Evolutionary conservation across 2,888 invertebrate genomes (phyloP), one percentile per base, ranked within the genome.

Genomic region (Diadegma fenestrale): DNA sequence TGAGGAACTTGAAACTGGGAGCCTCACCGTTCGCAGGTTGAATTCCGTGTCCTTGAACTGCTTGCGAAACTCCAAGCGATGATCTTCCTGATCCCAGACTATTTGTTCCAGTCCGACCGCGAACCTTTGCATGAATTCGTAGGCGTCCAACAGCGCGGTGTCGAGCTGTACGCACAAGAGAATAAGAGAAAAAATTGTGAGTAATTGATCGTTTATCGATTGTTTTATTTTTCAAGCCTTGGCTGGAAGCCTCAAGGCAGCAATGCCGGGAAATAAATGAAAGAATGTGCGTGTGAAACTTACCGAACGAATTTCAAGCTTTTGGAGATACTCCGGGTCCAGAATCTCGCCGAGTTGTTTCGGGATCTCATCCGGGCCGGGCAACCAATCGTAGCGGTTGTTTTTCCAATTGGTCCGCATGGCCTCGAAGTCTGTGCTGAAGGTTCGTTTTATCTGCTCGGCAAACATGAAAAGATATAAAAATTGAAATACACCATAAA

Each of bases 41-140:
- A 95, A 94, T 93, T 96, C 96, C 69, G 96, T 95, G 63, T 95
- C 94, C 71, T 94, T 94, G 92, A 97, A 96, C 84, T 95, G 94
- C 17, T 94, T 92, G 85, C 93, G 90, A 90, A 95, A 95, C 88
- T 94, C 92, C 17, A 90, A 94, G 26, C 94, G 94, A 75, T 95
- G 90, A 66, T 95, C 95, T 30, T 95, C 94, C 87, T 95, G 95
- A 88, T 96, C 96, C 93, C 94, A 94, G 51, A 95, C 94, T 71
- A 97, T 95, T 89, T 96, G 96, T 90, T 97, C 95, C 82, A 97
- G 91, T 41, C 96, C 96, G 7, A 97, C 96, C 1, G 97, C 96
- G 85, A 96, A 95, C 94, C 95, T 95, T 93, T 97, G 97, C 92
- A 97, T 94, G 87, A 95, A 95, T 90, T 95, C 95, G 94, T 96